Evolutionary conservation across 2,113 vertebrate genomes (phyloP).

Genomic region (Sander lucioperca): DNA sequence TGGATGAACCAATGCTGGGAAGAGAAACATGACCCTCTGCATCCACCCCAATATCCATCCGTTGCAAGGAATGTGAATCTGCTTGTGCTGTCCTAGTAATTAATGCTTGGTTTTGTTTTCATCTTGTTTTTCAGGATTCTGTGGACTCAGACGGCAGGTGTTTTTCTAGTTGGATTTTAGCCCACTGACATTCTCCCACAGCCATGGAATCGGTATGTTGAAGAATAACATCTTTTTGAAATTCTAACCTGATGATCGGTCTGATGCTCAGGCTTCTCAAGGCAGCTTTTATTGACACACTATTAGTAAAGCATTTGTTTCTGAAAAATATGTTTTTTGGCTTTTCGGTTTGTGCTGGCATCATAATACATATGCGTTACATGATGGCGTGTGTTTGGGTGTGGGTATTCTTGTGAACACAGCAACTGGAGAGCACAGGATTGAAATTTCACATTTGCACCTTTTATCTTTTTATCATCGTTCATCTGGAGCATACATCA

Average conservation of each 20-base stretch:
- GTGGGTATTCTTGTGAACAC: neutral
- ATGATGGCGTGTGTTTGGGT: conserved; percentile 7
- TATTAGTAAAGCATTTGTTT: conserved; percentile 1
- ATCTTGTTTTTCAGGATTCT: conserved; percentile 86
- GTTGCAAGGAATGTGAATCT: conserved; percentile 58
- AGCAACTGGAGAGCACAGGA: neutral
- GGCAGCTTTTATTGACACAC: neutral
- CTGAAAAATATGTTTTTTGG: neutral
- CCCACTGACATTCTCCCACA: conserved; percentile 84
- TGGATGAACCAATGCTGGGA: conserved; percentile 27
- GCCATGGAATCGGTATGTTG: conserved; percentile 97
- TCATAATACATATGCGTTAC: neutral
- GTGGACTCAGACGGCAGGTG: conserved; percentile 75
- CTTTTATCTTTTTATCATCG: neutral
- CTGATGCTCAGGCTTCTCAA: neutral
- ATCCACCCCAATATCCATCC: conserved; percentile 11
- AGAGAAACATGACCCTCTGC: conserved; percentile 38
- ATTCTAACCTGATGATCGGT: neutral
- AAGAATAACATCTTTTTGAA: conserved; percentile 16
- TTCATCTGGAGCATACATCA: neutral
- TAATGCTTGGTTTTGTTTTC: conserved; percentile 62
- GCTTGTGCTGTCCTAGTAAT: conserved; percentile 46
- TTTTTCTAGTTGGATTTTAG: conserved; percentile 88
- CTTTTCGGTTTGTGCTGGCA: neutral
- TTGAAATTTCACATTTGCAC: neutral